Percentiles rank a stretch among this genome's conserved stretches.
phyloP scores from a whole-genome alignment of 1,140 invertebrate genomes.

The Drosophila gunungcola region DNA sequence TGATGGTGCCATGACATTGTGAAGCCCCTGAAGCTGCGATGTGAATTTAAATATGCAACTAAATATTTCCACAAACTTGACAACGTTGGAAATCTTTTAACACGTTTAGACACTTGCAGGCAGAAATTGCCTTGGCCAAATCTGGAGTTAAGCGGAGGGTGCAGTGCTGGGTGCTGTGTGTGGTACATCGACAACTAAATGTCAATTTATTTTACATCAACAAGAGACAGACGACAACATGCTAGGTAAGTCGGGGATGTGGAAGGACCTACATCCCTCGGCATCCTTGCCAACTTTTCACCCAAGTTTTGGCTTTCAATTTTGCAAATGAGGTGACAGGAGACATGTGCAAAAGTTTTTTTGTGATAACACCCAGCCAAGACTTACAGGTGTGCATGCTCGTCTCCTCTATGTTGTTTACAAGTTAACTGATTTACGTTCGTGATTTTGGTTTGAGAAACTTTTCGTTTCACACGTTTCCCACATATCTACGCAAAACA shows the following conservation, averaged over 20 bases:
- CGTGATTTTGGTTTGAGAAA: slow-evolving; percentile 67
- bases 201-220: slow-evolving; percentile 79
- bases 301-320: slow-evolving; percentile 81
- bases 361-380: slow-evolving; percentile 53
- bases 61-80: slow-evolving; percentile 50
- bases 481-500: slow-evolving; percentile 48
- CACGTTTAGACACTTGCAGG: slow-evolving; percentile 70
- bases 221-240: slow-evolving; percentile 39
- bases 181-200: slow-evolving; percentile 71
- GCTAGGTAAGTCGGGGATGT: slow-evolving; percentile 23
- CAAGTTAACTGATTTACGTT: slow-evolving; percentile 80
- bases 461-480: slow-evolving; percentile 54
- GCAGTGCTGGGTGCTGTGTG: not conserved
- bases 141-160: slow-evolving; percentile 1
- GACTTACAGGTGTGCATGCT: slow-evolving; percentile 14
- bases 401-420: slow-evolving; percentile 57
- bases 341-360: slow-evolving; percentile 70
- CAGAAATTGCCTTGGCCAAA: slow-evolving; percentile 28
- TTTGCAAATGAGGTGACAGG: slow-evolving; percentile 77
- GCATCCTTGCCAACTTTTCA: slow-evolving; percentile 52
- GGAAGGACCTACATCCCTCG: slow-evolving; percentile 6
- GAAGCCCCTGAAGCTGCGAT: slow-evolving; percentile 1
- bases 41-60: slow-evolving; percentile 78
- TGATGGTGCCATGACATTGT: not conserved
- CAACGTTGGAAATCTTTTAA: slow-evolving; percentile 74